Conservation (phyloP, 2,113 vertebrate genomes). For the Sylvietta virens region DNA sequence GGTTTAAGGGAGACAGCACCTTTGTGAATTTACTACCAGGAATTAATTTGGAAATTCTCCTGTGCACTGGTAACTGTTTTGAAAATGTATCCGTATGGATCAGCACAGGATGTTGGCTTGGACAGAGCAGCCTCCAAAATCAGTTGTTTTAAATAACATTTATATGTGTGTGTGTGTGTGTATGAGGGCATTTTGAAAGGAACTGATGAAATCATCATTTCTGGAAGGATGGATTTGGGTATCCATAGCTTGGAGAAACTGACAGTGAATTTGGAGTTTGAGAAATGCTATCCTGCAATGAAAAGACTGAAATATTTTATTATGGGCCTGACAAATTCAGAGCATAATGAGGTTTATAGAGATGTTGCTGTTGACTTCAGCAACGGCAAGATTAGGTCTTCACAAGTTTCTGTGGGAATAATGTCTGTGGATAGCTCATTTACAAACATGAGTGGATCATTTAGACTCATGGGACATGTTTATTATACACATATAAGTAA, state of each 20-base stretch:
- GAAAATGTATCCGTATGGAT: neutral
- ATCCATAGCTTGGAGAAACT: neutral
- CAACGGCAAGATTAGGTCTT: neutral
- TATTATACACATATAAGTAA: conserved; percentile 28
- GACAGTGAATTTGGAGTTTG: neutral
- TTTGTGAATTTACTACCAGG: neutral
- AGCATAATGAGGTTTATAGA: neutral
- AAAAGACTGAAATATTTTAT: neutral
- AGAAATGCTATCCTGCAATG: neutral
- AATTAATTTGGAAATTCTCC: neutral
- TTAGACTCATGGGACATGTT: neutral
- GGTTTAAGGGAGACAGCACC: neutral
- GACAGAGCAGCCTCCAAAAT: neutral
- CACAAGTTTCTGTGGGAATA: conserved; percentile 3
- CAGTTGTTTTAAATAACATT: neutral
- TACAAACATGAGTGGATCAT: conserved; percentile 28
- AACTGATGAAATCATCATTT: neutral
- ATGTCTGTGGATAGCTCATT: conserved; percentile 22
- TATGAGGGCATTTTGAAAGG: neutral
- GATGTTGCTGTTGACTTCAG: conserved; percentile 8
- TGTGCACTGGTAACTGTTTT: neutral
- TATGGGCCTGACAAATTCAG: neutral
- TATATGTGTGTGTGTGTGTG: neutral
- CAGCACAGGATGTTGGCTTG: neutral
- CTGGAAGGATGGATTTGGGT: neutral